Base-by-base conservation (phyloP, 1,140 invertebrate genomes). In the Pissodes strobi region DNA sequence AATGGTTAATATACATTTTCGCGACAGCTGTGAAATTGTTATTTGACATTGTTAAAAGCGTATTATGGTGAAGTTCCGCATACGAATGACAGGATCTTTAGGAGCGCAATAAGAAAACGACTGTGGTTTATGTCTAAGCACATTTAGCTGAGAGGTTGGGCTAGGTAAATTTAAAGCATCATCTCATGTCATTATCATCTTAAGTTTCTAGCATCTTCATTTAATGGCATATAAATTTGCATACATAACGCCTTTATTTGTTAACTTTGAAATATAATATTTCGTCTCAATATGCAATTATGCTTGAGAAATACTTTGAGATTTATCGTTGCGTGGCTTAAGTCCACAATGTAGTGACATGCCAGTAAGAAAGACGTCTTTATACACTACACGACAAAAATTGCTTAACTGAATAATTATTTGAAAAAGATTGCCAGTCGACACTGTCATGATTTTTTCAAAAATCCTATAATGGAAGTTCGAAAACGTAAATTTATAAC, bases 21-120 rank as follows among this genome's bases (percentile, higher is more conserved):
- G 12, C 18, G 27, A 51, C 58, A 34, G 37, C 45, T 41, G 46
- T 61, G 41, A 61, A 61, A 61, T 61, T 61, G 58, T 61, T 61
- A 61, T 61, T 61, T 61, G 58, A 61, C 41, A 61, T 61, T 61
- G 58, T 61, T 58, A 46, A 58, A 58, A 23, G 21, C 13, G 15
- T 46, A 45, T 58, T 46, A 58, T 18, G 27, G 25, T 46, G 30
- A 58, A 58, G 15, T 58, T 27, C 38, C 41, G 55, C 55, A 34
- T 58, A 58, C 30, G 41, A 58, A 58, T 58, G 55, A 34, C 55
- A 46, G 17, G 27, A 25, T 58, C 22, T 58, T 25, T 45, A 19
- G 13, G 27, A 56, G 17, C 21, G 13, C 17, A 56, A 56, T 56
- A 56, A 56, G 34, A 56, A 43, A 41, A 56, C 41, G 27, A 30